These are phyloP conservation scores for Okapia johnstoni DNA, from an alignment of 2,113 vertebrate genomes.

Conservation along the genomic window DNA sequence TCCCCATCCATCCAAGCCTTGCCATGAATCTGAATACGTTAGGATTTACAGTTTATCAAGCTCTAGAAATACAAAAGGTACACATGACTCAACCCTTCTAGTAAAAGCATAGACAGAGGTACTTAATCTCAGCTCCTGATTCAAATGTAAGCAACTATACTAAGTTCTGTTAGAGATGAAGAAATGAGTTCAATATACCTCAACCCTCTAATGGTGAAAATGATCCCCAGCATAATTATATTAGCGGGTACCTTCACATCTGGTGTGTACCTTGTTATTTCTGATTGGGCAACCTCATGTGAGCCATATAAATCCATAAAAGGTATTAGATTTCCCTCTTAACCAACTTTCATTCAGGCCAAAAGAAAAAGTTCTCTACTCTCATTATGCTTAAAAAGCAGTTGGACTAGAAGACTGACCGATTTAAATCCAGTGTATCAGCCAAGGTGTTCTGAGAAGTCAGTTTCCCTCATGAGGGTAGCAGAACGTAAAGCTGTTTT, in stretches of 20 bases:
- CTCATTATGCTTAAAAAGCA: slow-evolving; percentile 12
- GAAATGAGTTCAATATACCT: slow-evolving; percentile 42
- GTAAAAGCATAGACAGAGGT: neutral
- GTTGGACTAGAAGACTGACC: neutral
- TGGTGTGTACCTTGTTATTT: slow-evolving; percentile 52
- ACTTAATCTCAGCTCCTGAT: slow-evolving; percentile 14
- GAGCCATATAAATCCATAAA: slow-evolving; percentile 55
- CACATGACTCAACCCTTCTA: neutral
- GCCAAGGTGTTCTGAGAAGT: neutral
- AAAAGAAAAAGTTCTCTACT: neutral
- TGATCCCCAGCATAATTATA: slow-evolving; percentile 34
- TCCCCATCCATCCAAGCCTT: neutral
- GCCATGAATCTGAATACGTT: neutral
- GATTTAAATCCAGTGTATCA: slow-evolving; percentile 18
- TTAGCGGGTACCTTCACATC: slow-evolving; percentile 45
- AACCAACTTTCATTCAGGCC: neutral
- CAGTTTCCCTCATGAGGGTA: neutral
- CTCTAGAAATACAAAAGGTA: neutral
- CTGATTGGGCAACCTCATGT: slow-evolving; percentile 35
- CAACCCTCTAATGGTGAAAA: slow-evolving; percentile 33
- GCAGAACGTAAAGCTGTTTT: neutral
- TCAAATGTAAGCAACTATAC: slow-evolving; percentile 36
- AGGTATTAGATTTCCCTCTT: slow-evolving; percentile 43
- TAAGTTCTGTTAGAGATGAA: slow-evolving; percentile 48
- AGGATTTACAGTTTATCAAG: neutral